Conservation (phyloP, 2,888 invertebrate species). For the Megamerina dolium region DNA sequence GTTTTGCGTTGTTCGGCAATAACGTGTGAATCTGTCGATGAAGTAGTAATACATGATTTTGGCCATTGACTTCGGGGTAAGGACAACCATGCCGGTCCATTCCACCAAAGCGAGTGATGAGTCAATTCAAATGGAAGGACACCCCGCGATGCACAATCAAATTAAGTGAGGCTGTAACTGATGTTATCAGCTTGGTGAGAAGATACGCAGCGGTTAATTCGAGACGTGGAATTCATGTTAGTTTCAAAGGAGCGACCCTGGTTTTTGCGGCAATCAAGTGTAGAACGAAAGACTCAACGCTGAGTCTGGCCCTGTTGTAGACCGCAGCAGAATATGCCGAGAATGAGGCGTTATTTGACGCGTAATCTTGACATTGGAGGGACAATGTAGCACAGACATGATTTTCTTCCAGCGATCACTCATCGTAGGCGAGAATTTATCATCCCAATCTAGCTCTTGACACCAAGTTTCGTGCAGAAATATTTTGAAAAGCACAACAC, state of each 20-base stretch:
- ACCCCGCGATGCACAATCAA: conserved; percentile 21
- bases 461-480: no score
- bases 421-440: no score
- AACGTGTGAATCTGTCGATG: no score
- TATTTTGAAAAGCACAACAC: no score
- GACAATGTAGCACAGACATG: no score
- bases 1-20: no score
- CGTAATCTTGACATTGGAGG: conserved; percentile 3
- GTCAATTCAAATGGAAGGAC: conserved; percentile 10
- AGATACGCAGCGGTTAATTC: no score
- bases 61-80: not conserved
- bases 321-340: not conserved
- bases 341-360: not conserved
- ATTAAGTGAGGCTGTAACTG: no score
- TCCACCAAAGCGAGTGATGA: conserved; percentile 18
- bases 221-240: not conserved
- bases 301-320: not conserved
- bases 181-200: no score
- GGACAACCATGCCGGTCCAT: conserved; percentile 14
- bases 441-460: no score
- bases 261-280: not conserved
- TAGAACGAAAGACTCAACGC: not conserved
- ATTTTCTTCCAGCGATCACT: no score
- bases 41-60: no score
- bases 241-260: not conserved